A percentile compares a stretch with the other conserved stretches of the same genome.
Evolutionary conservation across 2,113 vertebrate species (phyloP).

Genomic region (Columba janthina): DNA sequence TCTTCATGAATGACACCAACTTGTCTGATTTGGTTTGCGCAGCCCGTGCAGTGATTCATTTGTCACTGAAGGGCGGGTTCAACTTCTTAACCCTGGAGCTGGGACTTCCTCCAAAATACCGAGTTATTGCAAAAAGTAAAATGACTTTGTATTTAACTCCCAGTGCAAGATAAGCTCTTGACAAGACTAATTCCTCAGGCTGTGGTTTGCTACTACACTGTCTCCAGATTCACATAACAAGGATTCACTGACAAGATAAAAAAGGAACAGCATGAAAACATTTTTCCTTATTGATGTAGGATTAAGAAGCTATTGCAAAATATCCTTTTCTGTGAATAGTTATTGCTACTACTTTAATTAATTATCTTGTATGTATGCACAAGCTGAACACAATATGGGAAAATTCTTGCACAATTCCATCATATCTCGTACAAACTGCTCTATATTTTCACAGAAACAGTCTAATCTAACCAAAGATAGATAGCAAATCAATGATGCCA

Average conservation of each 20-base stretch:
- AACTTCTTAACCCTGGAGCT: not conserved
- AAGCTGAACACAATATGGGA: not conserved
- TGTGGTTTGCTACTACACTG: not conserved
- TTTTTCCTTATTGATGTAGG: not conserved
- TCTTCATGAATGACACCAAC: not conserved
- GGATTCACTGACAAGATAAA: conserved; percentile 3
- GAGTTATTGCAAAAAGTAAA: conserved; percentile 1
- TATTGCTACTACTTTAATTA: not conserved
- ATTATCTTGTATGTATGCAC: not conserved
- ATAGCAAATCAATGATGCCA: not conserved
- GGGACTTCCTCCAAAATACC: not conserved
- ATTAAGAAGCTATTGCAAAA: conserved; percentile 31
- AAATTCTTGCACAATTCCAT: not conserved
- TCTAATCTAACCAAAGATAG: not conserved
- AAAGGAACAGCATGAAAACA: not conserved
- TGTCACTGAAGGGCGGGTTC: conserved; percentile 9
- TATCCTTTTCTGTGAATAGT: not conserved
- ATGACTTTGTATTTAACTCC: not conserved
- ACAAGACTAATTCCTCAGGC: not conserved
- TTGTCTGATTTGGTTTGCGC: not conserved
- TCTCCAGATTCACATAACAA: not conserved
- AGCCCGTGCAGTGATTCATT: not conserved
- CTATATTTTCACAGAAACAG: not conserved
- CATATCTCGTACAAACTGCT: not conserved
- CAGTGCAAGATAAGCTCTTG: conserved; percentile 18